Conservation (phyloP, 2,888 invertebrate species). For the Allolobophora icterica region DNA sequence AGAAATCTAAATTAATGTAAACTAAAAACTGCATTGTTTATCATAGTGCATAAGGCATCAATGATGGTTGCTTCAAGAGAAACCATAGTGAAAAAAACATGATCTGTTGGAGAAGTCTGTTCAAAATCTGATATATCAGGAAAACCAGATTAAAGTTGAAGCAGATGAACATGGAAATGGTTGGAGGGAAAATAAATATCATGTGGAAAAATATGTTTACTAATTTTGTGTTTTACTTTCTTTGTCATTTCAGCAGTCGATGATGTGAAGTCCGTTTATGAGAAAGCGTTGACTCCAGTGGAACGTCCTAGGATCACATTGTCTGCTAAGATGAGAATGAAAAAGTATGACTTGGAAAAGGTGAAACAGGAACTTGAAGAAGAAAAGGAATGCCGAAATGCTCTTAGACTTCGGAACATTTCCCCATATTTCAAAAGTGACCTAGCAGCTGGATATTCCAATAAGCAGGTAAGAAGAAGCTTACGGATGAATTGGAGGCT, state of each 20-base stretch:
- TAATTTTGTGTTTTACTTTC: not conserved
- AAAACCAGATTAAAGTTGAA: not conserved
- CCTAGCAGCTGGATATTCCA: slow-evolving; percentile 51
- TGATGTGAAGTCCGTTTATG: slow-evolving; percentile 58
- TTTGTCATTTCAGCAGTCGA: slow-evolving; percentile 47
- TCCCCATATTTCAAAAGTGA: slow-evolving; percentile 64
- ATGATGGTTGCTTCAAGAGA: no score
- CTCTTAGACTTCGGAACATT: slow-evolving; percentile 56
- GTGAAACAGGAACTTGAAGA: slow-evolving; percentile 57
- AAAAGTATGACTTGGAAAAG: slow-evolving; percentile 60
- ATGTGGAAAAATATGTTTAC: not conserved
- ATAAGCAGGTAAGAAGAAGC: not conserved
- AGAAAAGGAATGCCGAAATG: slow-evolving; percentile 54
- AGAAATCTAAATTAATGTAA: no score
- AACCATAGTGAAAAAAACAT: no score
- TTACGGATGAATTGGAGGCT: not conserved
- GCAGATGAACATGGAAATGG: not conserved
- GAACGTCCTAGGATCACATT: slow-evolving; percentile 60
- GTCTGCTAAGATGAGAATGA: slow-evolving; percentile 54
- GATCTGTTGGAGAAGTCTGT: not conserved
- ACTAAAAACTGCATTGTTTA: no score
- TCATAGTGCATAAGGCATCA: no score
- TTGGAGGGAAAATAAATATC: not conserved
- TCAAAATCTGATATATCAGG: not conserved
- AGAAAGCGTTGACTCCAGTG: slow-evolving; percentile 55